Percentiles rank a stretch among this genome's conserved stretches.
Conservation (phyloP, 2,797 vertebrate genomes). For the Bradypodion pumilum region DNA sequence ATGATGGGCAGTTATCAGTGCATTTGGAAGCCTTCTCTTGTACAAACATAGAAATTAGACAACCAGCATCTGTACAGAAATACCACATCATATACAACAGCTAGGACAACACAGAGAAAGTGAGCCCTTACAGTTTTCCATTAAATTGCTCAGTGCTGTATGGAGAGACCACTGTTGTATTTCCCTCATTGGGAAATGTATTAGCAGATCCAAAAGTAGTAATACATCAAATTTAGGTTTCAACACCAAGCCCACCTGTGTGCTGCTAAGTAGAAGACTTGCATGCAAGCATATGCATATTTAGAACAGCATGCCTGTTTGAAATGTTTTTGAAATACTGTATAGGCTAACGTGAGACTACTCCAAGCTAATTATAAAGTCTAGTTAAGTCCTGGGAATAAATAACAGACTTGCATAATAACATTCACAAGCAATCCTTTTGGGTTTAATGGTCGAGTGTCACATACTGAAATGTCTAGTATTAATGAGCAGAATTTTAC, state of each 20-base stretch:
- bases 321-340: neutral
- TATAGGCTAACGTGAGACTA: neutral
- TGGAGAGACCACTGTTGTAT: neutral
- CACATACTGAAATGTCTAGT: neutral
- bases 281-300: conserved; percentile 19
- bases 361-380: accelerated
- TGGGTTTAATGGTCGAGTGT: accelerated
- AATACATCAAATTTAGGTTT: neutral
- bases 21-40: neutral
- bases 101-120: neutral
- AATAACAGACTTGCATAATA: accelerated
- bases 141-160: neutral
- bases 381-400: accelerated
- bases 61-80: conserved; percentile 28
- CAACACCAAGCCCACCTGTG: neutral
- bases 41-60: conserved; percentile 9
- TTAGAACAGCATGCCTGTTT: neutral
- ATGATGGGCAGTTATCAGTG: neutral
- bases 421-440: neutral
- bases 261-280: conserved; percentile 5
- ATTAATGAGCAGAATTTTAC: neutral
- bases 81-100: neutral
- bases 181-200: neutral
- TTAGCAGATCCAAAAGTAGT: accelerated
- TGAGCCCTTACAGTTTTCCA: neutral